phyloP scores from a whole-genome alignment of 2,113 vertebrate genomes.

The Spizaetus ornatus region DNA sequence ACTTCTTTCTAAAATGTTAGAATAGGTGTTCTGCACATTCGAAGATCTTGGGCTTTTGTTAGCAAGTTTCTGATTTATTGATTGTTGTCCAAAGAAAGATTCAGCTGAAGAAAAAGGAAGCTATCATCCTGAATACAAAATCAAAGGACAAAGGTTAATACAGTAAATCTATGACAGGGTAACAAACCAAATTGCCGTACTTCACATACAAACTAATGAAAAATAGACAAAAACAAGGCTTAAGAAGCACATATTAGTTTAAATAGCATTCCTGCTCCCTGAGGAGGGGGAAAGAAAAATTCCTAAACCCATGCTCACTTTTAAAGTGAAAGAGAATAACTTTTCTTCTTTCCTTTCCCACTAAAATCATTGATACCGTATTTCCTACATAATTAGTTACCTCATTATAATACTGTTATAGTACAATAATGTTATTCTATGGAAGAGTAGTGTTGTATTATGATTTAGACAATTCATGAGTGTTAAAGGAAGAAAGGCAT shows the following conservation, averaged over 20 bases:
- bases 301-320: not conserved
- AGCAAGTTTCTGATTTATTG: not conserved
- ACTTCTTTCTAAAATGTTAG: not conserved
- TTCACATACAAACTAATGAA: not conserved
- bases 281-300: not conserved
- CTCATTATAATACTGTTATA: not conserved
- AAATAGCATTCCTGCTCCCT: not conserved
- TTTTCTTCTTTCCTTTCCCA: not conserved
- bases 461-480: not conserved
- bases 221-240: not conserved
- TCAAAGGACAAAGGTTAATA: not conserved
- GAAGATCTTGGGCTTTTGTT: not conserved
- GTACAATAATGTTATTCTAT: not conserved
- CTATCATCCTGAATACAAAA: not conserved
- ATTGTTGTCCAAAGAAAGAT: not conserved
- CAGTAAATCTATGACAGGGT: not conserved
- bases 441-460: not conserved
- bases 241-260: not conserved
- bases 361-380: not conserved
- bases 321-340: not conserved
- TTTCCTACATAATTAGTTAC: not conserved
- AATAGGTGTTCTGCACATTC: not conserved
- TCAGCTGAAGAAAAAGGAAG: not conserved
- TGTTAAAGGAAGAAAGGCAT: not conserved
- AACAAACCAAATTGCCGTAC: not conserved